phyloP scores from a whole-genome alignment of 2,113 vertebrate genomes.

The Oxyruncus cristatus region DNA sequence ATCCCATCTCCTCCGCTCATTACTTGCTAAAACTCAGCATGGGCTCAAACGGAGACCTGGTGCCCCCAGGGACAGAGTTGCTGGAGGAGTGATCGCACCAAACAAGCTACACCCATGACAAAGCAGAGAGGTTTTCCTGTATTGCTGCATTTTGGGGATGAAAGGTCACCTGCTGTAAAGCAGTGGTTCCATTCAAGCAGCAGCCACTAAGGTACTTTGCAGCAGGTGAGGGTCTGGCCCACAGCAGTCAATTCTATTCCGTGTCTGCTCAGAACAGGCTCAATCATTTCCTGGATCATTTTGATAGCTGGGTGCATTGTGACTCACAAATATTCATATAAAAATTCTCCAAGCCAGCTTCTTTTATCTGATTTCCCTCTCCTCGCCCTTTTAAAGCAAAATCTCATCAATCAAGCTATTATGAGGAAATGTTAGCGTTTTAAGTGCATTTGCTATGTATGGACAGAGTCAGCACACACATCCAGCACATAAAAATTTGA shows the following conservation, averaged over 20 bases:
- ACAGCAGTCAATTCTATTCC: neutral
- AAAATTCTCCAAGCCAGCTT: neutral
- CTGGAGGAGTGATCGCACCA: neutral
- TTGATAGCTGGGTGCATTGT: neutral
- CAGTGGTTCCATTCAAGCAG: neutral
- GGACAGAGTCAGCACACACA: conserved; percentile 34
- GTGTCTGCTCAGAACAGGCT: conserved; percentile 23
- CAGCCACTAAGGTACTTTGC: neutral
- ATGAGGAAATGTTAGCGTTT: conserved; percentile 8
- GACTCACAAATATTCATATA: neutral
- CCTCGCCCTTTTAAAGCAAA: conserved; percentile 2
- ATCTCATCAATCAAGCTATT: conserved; percentile 39
- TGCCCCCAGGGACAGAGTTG: neutral
- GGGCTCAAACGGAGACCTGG: neutral
- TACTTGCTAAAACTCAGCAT: neutral
- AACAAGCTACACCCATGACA: neutral
- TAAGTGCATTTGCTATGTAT: conserved; percentile 60
- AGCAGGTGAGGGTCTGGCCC: neutral
- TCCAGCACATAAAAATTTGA: conserved; percentile 62
- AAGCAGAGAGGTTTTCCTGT: neutral
- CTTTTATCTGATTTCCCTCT: conserved; percentile 22
- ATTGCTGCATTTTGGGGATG: neutral
- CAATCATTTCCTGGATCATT: neutral
- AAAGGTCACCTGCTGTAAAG: neutral
- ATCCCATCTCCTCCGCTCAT: neutral